Percentiles rank a stretch among this genome's conserved stretches.
Evolutionary conservation across 2,797 vertebrate species (phyloP).

Genomic region (Enteromius argenteus): DNA sequence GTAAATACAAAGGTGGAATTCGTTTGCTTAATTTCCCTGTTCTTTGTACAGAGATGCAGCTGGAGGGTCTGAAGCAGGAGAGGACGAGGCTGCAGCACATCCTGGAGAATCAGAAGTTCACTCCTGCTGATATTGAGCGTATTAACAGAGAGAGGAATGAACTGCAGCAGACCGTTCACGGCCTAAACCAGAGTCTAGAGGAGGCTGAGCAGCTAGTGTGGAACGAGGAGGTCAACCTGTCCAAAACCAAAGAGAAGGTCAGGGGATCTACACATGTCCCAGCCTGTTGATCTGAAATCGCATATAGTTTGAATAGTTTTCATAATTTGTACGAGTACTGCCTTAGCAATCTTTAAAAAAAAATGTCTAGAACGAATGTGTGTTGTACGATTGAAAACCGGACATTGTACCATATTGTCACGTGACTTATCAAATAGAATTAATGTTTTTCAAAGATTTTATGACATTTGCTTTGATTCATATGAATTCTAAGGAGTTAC

Average conservation of each 20-base stretch:
- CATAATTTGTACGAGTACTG: not conserved
- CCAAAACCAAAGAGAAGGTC: slow-evolving; percentile 87
- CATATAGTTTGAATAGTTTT: not conserved
- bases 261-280: slow-evolving; percentile 50
- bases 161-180: slow-evolving; percentile 87
- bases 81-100: slow-evolving; percentile 82
- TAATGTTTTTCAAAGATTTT: not conserved
- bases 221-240: slow-evolving; percentile 91
- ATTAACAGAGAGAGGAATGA: slow-evolving; percentile 93
- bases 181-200: slow-evolving; percentile 84
- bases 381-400: not conserved
- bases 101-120: slow-evolving; percentile 91
- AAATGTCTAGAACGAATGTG: not conserved
- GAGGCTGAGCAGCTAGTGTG: slow-evolving; percentile 88
- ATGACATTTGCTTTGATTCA: not conserved
- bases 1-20: not conserved
- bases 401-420: not conserved
- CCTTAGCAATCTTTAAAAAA: not conserved
- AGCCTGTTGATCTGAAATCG: not conserved
- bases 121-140: slow-evolving; percentile 91
- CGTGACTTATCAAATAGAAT: not conserved
- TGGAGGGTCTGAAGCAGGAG: slow-evolving; percentile 86
- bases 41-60: slow-evolving; percentile 79
- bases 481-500: not conserved
- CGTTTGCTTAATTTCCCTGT: not conserved